Conservation (phyloP, 2,797 vertebrate genomes). For the Syncerus caffer region DNA sequence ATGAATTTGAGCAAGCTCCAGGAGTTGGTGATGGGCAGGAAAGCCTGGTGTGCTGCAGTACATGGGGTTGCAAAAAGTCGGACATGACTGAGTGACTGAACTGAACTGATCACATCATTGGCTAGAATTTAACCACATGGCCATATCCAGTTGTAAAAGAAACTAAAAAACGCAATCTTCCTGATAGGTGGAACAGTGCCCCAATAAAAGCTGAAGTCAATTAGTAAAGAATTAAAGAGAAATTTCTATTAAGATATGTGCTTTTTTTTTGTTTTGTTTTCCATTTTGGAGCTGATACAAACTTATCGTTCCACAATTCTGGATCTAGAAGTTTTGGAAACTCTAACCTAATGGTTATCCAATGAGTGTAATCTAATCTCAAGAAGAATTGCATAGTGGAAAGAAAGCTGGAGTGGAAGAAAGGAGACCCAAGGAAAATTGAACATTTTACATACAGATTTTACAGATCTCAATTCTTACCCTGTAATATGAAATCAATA, state of each 20-base stretch:
- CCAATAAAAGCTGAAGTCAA: background rate
- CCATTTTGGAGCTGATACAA: background rate
- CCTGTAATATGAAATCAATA: background rate
- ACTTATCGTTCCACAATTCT: background rate
- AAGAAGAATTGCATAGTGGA: background rate
- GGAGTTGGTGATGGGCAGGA: background rate
- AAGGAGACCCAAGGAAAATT: background rate
- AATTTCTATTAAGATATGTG: background rate
- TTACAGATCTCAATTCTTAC: background rate
- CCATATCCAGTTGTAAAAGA: background rate
- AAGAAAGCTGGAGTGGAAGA: background rate
- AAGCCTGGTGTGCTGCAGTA: background rate
- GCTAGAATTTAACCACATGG: background rate
- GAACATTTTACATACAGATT: background rate
- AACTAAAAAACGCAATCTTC: background rate
- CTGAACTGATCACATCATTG: background rate
- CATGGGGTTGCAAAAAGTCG: background rate
- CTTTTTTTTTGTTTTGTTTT: rapidly evolving
- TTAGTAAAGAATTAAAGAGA: background rate
- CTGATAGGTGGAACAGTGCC: background rate
- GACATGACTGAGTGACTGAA: background rate
- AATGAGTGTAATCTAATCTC: background rate
- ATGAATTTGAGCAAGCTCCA: background rate
- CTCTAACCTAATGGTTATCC: background rate
- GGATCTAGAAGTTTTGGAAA: background rate